Base-by-base conservation (phyloP, 2,113 vertebrate species). In the Monopterus albus region DNA sequence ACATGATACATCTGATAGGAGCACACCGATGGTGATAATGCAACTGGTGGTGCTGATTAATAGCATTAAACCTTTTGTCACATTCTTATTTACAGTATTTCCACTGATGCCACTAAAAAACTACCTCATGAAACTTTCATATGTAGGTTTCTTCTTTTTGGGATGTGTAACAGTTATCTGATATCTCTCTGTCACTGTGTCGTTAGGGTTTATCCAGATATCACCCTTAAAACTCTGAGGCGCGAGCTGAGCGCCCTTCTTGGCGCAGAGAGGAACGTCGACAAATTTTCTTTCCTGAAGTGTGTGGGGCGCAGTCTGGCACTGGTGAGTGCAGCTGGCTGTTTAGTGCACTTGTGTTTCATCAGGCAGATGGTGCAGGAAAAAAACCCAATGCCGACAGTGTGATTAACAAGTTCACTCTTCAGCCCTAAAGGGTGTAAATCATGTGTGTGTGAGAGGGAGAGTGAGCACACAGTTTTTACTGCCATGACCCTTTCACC, bases 241-340 rank as follows among this genome's bases (percentile, higher is more conserved):
- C 85, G 91, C 47, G 91, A 87, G 49, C 91, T 98, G 51, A 86
- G 86, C 43, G 79, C 92, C 4, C 91, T 96, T 51, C 93, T 97
- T 55, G 93, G 92, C 45, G 81, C 92, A 43, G 93, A 90, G 46
- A 84, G 81, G 57, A 62, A 88, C 74, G 26, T 90, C 78, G 92
- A 96, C 71, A 95, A 92, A 88, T 96, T 94, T 91, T 93, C 60
- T 36, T 98, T 97, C 92, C 91, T 98, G 81, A 97, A 97, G 89
- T 95, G 94, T 81, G 92, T 98, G 82, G 96, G 96, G 33, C 94
- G 94, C 86, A 96, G 95, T 68, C 88, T 98, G 88, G 95, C 92
- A 49, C 80, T 97, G 94, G 96, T 98, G 90, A 95, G 93, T 91
- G 63, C 40, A 62, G 59, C 60, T 49, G 51, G 62, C 29, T 29